Base-by-base conservation (phyloP, 1,140 invertebrate species). In the Drosophila takahashii region DNA sequence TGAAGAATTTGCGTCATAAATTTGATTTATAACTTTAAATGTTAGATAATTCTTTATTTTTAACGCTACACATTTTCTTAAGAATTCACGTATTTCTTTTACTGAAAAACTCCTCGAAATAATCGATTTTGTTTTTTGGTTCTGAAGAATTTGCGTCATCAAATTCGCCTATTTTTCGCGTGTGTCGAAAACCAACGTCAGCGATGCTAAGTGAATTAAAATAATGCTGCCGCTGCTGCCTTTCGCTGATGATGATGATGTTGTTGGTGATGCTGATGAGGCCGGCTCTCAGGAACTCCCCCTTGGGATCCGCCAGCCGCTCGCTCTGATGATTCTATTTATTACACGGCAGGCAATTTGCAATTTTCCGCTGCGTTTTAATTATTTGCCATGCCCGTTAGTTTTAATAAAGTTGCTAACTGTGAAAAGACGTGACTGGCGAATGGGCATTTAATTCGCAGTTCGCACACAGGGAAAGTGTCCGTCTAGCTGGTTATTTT, bases 371-470 rank as follows among this genome's bases (percentile, higher is more conserved):
- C 84, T 80, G 84, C 79, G 75, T 87, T 87, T 87, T 89, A 87
- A 87, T 87, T 87, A 87, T 89, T 83, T 83, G 50, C 79, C 79
- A 52, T 77, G 80, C 79, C 80, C 83, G 83, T 87, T 87, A 87
- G 83, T 89, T 87, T 87, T 87, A 87, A 87, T 87, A 87, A 87
- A 87, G 83, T 83, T 87, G 83, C 83, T 87, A 87, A 87, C 83
- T 87, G 83, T 87, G 83, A 87, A 87, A 79, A 77, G 85, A 87
- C 83, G 84, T 87, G 83, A 87, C 83, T 89, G 42, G 69, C 85
- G 78, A 86, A 86, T 75, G 81, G 80, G 64, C 77, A 79, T 85
- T 85, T 85, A 81, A 86, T 75, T 79, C 74, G 67, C 79, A 78
- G 61, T 79, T 77, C 74, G 67, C 79, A 70, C 74, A 66, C 76